A percentile compares a stretch with the other conserved stretches of the same genome.
Evolutionary conservation across 1,140 invertebrate species (phyloP).

Genomic region (Zophobas morio): DNA sequence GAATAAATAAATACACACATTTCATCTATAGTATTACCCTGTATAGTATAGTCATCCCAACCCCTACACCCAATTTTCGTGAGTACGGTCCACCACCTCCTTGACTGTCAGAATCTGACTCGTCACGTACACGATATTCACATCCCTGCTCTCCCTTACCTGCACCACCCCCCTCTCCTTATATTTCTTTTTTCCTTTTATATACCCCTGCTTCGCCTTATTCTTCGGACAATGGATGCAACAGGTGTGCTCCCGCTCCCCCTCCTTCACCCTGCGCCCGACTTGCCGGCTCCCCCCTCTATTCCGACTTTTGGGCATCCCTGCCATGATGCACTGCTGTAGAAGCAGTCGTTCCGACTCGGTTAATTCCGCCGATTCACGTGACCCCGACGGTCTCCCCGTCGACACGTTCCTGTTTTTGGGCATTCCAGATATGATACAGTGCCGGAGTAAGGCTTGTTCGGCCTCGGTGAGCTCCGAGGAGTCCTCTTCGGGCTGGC

Average conservation of each 20-base stretch:
- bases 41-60: background rate
- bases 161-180: background rate
- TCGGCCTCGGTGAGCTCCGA: constrained; percentile 18
- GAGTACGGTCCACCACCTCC: constrained; percentile 18
- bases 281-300: background rate
- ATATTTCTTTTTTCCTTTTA: background rate
- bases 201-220: background rate
- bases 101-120: constrained; percentile 29
- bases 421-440: constrained; percentile 9
- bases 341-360: constrained; percentile 12
- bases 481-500: constrained; percentile 2
- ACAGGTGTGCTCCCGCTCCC: constrained; percentile 14
- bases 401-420: constrained; percentile 22
- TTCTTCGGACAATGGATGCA: constrained; percentile 32
- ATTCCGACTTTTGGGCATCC: constrained; percentile 30
- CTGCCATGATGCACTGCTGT: constrained; percentile 34
- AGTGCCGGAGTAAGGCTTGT: constrained; percentile 13
- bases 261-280: background rate
- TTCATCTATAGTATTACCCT: too few relatives aligned
- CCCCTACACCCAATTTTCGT: constrained; percentile 17
- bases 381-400: constrained; percentile 9
- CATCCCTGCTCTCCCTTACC: constrained; percentile 16
- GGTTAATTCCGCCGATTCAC: constrained; percentile 13
- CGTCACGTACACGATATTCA: constrained; percentile 31
- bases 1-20: too few relatives aligned